Percentiles rank a stretch among this genome's conserved stretches.
phyloP scores from a whole-genome alignment of 2,888 invertebrate species.

The Caenorhabditis sp. region DNA sequence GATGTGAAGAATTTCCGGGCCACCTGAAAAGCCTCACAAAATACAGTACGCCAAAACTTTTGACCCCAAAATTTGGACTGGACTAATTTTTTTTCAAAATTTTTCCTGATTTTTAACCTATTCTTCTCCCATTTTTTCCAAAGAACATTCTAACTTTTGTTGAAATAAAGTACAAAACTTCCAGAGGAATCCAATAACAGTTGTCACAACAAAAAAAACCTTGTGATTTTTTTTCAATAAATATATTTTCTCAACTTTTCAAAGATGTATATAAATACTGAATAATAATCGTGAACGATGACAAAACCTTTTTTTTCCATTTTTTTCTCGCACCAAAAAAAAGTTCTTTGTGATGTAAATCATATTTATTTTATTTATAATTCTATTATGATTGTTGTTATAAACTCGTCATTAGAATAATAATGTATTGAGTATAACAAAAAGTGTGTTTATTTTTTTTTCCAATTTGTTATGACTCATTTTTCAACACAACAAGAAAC shows the following conservation, averaged over 20 bases:
- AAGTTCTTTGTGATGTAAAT: background rate
- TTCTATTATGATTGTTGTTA: background rate
- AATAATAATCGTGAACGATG: too few species aligned
- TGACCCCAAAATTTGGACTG: too few species aligned
- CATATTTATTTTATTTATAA: background rate
- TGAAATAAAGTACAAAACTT: background rate
- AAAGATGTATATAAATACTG: too few species aligned
- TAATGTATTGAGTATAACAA: background rate
- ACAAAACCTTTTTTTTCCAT: background rate
- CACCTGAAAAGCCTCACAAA: too few species aligned
- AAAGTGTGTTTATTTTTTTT: background rate
- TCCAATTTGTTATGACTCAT: background rate
- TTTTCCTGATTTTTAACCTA: background rate
- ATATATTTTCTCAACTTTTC: too few species aligned
- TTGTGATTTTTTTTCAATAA: slow-evolving; percentile 1
- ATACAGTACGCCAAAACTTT: too few species aligned
- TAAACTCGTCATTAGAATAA: background rate
- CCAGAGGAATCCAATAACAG: background rate
- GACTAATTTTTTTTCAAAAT: too few species aligned
- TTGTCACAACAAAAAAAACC: background rate
- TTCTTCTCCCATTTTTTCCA: background rate
- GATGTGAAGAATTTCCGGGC: too few species aligned
- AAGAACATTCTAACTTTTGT: background rate
- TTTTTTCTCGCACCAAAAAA: background rate
- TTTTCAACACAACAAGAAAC: too few species aligned